phyloP scores from a whole-genome alignment of 1,140 invertebrate genomes.

The Neuroterus valhalla region DNA sequence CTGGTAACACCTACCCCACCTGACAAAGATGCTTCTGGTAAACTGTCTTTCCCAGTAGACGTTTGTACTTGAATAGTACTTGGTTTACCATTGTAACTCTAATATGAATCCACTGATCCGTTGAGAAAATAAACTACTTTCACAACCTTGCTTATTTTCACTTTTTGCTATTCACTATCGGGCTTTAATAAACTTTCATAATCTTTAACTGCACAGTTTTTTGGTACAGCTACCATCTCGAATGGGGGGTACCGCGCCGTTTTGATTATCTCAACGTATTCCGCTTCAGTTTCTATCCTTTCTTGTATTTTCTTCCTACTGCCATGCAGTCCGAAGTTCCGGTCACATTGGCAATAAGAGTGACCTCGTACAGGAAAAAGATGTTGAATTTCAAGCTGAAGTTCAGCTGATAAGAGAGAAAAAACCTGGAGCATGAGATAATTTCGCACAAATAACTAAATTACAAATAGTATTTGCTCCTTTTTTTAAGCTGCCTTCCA shows the following conservation, averaged over 20 bases:
- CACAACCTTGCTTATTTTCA: no score
- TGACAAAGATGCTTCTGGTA: no score
- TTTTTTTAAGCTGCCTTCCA: conserved; percentile 8
- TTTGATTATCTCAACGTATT: not conserved
- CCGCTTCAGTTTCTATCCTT: not conserved
- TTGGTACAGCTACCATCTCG: not conserved
- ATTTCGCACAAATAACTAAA: not conserved
- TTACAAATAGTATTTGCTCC: conserved; percentile 26
- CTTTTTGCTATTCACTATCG: no score
- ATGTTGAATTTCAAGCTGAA: conserved; percentile 2
- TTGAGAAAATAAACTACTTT: no score
- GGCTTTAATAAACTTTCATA: not conserved
- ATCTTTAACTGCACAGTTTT: not conserved
- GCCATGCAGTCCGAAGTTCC: not conserved
- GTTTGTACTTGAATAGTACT: no score
- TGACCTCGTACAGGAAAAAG: not conserved
- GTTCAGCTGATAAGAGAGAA: not conserved
- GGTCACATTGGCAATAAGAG: not conserved
- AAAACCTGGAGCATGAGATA: not conserved
- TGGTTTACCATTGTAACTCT: no score
- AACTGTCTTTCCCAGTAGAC: no score
- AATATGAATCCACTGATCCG: no score
- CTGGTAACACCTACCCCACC: no score
- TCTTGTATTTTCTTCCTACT: not conserved
- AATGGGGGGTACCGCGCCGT: not conserved